These are phyloP conservation scores for Myanophis thanlyinensis DNA, from an alignment of 2,113 vertebrate genomes.

Conservation along the genomic window DNA sequence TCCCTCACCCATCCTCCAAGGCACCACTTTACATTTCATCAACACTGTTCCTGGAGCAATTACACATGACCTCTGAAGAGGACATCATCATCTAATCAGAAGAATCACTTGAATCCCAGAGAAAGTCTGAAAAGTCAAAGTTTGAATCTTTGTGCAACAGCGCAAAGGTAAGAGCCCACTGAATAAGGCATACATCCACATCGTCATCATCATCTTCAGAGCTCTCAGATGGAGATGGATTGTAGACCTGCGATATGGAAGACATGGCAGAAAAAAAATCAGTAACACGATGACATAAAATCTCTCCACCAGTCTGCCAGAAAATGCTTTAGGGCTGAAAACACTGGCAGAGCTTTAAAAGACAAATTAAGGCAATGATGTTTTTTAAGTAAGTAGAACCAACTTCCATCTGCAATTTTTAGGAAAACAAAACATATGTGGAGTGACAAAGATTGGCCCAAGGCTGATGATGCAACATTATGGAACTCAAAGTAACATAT, in stretches of 20 bases:
- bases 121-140: not conserved
- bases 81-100: constrained; percentile 13
- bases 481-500: not conserved
- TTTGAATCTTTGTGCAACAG: constrained; percentile 30
- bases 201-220: constrained; percentile 57
- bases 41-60: accelerated
- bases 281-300: accelerated
- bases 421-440: not conserved
- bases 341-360: not conserved
- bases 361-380: not conserved
- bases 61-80: not conserved
- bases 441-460: not conserved
- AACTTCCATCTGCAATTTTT: not conserved
- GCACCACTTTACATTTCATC: accelerated
- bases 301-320: not conserved
- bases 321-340: not conserved
- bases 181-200: constrained; percentile 51
- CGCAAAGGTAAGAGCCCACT: constrained; percentile 66
- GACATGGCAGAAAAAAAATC: not conserved
- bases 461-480: not conserved
- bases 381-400: not conserved
- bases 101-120: not conserved
- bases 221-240: constrained; percentile 44
- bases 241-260: constrained; percentile 23
- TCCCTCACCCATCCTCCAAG: not conserved